These are phyloP conservation scores for Gila robusta DNA, from an alignment of 2,797 vertebrate genomes.

Conservation along the genomic window DNA sequence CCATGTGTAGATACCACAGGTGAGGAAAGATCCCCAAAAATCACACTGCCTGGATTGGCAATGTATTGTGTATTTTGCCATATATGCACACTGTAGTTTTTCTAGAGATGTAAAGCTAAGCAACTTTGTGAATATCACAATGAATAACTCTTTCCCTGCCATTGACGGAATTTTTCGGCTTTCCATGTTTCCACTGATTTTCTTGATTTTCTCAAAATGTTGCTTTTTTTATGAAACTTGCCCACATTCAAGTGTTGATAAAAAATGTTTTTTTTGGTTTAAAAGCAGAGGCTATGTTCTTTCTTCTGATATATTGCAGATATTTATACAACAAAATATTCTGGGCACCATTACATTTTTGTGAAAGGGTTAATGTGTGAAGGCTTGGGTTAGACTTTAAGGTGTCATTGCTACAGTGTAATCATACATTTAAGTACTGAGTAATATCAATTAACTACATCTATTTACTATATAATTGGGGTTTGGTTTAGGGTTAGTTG, in stretches of 20 bases:
- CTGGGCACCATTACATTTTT: no score
- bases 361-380: not conserved
- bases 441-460: not conserved
- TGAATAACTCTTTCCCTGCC: no score
- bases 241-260: no score
- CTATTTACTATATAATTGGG: not conserved
- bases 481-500: not conserved
- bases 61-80: not conserved
- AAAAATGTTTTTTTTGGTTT: no score
- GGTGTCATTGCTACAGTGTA: not conserved
- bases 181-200: no score
- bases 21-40: conserved; percentile 57
- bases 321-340: no score
- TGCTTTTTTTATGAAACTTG: no score
- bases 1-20: conserved; percentile 89
- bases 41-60: no score
- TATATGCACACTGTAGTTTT: not conserved
- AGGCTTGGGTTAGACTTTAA: not conserved
- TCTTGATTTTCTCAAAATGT: no score
- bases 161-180: no score
- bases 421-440: not conserved
- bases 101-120: not conserved
- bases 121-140: not conserved
- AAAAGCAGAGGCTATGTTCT: no score
- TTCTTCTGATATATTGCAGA: no score